Conservation (phyloP, 2,113 vertebrate species). For the Ammospiza caudacuta region DNA sequence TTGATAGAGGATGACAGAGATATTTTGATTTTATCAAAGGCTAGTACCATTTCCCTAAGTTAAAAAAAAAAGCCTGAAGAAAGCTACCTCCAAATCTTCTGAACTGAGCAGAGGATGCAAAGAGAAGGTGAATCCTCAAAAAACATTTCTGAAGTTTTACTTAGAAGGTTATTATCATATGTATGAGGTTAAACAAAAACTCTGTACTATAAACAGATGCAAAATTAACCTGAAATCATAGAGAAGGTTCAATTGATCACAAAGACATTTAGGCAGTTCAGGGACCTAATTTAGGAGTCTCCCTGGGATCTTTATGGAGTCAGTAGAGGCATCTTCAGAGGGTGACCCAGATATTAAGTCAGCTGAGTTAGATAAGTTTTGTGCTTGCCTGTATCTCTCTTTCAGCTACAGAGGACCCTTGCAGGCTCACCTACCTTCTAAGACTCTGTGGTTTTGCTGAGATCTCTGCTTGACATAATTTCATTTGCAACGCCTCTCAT, state of each 20-base stretch:
- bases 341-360: background rate
- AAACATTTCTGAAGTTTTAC: background rate
- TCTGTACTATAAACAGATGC: background rate
- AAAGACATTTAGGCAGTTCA: background rate
- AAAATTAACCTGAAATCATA: background rate
- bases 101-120: background rate
- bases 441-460: background rate
- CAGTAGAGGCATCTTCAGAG: background rate
- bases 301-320: background rate
- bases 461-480: background rate
- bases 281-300: background rate
- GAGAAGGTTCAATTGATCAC: background rate
- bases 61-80: background rate
- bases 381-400: background rate
- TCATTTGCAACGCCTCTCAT: background rate
- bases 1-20: background rate
- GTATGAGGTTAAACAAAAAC: background rate
- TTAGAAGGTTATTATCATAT: background rate
- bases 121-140: background rate
- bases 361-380: background rate
- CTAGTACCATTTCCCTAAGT: background rate
- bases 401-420: background rate
- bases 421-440: background rate
- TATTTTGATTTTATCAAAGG: background rate
- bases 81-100: background rate